Evolutionary conservation across 2,888 invertebrate genomes (phyloP).

Genomic region (Neelides folsomi): DNA sequence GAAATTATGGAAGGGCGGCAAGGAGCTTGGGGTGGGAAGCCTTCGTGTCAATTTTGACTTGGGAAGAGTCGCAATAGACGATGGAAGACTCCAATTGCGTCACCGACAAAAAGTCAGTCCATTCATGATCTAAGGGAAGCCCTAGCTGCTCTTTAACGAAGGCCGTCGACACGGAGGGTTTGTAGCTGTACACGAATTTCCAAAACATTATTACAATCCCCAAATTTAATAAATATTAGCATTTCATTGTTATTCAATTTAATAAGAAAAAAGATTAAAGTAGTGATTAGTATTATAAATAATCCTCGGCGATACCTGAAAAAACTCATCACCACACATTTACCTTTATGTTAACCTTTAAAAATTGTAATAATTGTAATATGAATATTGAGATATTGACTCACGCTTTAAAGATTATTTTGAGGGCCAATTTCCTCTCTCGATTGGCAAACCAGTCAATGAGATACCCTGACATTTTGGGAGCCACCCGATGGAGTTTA

Average conservation of each 20-base stretch:
- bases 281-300: too few relatives aligned
- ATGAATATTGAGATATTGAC: constrained; percentile 40
- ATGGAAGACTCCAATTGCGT: constrained; percentile 31
- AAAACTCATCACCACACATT: too few relatives aligned
- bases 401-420: constrained; percentile 91
- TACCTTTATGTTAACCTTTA: too few relatives aligned
- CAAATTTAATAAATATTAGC: too few relatives aligned
- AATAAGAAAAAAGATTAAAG: too few relatives aligned
- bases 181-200: constrained; percentile 27
- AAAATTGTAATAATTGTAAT: too few relatives aligned
- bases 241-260: too few relatives aligned
- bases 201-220: too few relatives aligned
- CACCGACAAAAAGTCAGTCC: constrained; percentile 30
- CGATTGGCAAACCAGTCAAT: constrained; percentile 97
- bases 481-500: constrained; percentile 72
- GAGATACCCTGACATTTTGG: constrained; percentile 89
- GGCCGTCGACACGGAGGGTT: constrained; percentile 28
- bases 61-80: constrained; percentile 30
- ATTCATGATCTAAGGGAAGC: constrained; percentile 25
- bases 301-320: too few relatives aligned
- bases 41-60: constrained; percentile 32
- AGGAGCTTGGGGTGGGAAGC: constrained; percentile 27
- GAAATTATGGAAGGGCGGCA: constrained; percentile 11
- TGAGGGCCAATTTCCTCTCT: constrained; percentile 81
- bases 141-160: constrained; percentile 32